Conservation (phyloP, 2,888 invertebrate species). For the Zootermopsis nevadensis region DNA sequence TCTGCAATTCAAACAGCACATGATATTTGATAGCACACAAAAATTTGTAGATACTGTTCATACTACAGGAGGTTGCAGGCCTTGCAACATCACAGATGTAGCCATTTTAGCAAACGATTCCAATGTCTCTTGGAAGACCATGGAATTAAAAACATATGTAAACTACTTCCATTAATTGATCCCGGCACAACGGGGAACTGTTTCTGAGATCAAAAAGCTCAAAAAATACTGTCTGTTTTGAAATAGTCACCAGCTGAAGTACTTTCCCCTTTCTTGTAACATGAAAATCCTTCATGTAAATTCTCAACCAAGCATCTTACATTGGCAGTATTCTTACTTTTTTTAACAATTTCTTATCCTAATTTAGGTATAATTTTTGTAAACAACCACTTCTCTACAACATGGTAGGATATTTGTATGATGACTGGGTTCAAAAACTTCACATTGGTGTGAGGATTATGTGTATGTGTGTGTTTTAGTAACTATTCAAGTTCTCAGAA, state of each 20-base stretch:
- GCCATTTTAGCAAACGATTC: not conserved
- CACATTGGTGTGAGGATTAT: not conserved
- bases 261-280: not conserved
- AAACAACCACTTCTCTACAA: constrained; percentile 2
- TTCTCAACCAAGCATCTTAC: constrained; percentile 26
- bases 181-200: constrained; percentile 34
- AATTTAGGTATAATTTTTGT: constrained; percentile 9
- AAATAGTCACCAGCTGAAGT: constrained; percentile 38
- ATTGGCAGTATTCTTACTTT: constrained; percentile 33
- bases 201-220: constrained; percentile 45
- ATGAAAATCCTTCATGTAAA: constrained; percentile 19
- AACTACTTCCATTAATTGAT: not conserved
- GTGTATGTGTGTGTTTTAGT: too few relatives aligned
- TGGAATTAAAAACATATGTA: not conserved
- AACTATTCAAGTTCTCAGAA: not conserved
- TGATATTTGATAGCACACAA: not conserved
- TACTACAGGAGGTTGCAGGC: not conserved
- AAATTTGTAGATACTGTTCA: not conserved
- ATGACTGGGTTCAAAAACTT: not conserved
- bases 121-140: constrained; percentile 1
- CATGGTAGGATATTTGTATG: not conserved
- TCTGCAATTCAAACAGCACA: too few relatives aligned
- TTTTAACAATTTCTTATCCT: constrained; percentile 16
- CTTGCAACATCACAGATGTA: not conserved
- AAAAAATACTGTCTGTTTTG: constrained; percentile 49